Evolutionary conservation across 2,888 invertebrate genomes (phyloP).

Genomic region (Pollenia amentaria): DNA sequence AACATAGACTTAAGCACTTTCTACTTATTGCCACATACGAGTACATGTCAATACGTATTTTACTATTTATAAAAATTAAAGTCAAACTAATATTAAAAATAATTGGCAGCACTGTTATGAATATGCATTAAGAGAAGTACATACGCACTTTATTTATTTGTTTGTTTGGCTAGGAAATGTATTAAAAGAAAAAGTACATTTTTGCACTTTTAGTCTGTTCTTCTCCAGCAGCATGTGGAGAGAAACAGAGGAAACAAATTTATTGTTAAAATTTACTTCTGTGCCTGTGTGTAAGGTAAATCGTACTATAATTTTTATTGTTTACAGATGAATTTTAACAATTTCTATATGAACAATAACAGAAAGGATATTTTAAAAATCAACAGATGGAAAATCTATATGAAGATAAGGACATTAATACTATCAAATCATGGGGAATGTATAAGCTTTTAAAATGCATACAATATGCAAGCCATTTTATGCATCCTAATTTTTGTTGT

Average conservation of each 20-base stretch:
- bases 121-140: too few species aligned
- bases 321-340: conserved; percentile 9
- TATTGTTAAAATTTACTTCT: neutral
- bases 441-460: neutral
- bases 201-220: neutral
- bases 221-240: neutral
- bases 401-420: neutral
- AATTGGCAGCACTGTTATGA: too few species aligned
- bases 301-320: conserved; percentile 19
- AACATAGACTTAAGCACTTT: too few species aligned
- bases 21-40: too few species aligned
- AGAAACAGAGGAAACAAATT: conserved; percentile 16
- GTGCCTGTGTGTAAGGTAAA: conserved; percentile 26
- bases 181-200: conserved; percentile 17
- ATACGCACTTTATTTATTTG: too few species aligned
- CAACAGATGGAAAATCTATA: conserved; percentile 3
- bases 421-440: neutral
- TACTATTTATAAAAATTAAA: too few species aligned
- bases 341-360: neutral
- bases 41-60: too few species aligned
- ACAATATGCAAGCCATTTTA: neutral
- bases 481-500: neutral
- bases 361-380: conserved; percentile 22
- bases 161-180: too few species aligned
- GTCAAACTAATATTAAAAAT: too few species aligned